Evolutionary conservation across 2,888 invertebrate genomes (phyloP).

Genomic region (Adelphocoris suturalis): DNA sequence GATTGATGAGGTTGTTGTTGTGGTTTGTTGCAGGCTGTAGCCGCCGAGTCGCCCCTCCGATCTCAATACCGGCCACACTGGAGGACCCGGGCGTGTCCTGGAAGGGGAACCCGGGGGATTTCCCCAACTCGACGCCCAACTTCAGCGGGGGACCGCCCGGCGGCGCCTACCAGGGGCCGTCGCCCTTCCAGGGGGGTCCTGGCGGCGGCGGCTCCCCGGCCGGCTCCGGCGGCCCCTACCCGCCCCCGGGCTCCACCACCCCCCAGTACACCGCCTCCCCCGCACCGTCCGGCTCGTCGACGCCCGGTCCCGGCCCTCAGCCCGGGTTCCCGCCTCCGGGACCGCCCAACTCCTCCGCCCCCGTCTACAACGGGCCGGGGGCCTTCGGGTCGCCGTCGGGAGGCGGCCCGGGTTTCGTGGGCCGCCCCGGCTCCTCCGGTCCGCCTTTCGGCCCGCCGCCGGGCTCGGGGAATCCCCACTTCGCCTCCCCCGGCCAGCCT

Average conservation of each 20-base stretch:
- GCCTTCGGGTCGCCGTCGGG: constrained; percentile 86
- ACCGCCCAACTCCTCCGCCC: constrained; percentile 79
- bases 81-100: constrained; percentile 87
- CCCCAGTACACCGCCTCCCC: constrained; percentile 93
- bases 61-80: constrained; percentile 86
- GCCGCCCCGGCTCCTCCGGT: constrained; percentile 80
- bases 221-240: constrained; percentile 82
- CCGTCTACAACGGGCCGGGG: constrained; percentile 86
- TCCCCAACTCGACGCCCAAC: constrained; percentile 76
- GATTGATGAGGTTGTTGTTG: constrained; percentile 20
- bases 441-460: constrained; percentile 79
- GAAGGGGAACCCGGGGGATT: constrained; percentile 87
- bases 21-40: constrained; percentile 85
- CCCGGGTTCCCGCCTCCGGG: constrained; percentile 75
- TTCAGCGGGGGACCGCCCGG: constrained; percentile 74
- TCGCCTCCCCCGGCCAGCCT: constrained; percentile 82
- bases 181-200: constrained; percentile 83
- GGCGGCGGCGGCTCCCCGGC: constrained; percentile 85
- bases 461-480: constrained; percentile 84
- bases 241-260: constrained; percentile 87
- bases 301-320: constrained; percentile 84
- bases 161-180: constrained; percentile 79
- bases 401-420: constrained; percentile 85
- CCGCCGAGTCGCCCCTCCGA: constrained; percentile 86
- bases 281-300: constrained; percentile 89